phyloP scores from a whole-genome alignment of 23 tunicate species.

The Diplosoma virens region DNA sequence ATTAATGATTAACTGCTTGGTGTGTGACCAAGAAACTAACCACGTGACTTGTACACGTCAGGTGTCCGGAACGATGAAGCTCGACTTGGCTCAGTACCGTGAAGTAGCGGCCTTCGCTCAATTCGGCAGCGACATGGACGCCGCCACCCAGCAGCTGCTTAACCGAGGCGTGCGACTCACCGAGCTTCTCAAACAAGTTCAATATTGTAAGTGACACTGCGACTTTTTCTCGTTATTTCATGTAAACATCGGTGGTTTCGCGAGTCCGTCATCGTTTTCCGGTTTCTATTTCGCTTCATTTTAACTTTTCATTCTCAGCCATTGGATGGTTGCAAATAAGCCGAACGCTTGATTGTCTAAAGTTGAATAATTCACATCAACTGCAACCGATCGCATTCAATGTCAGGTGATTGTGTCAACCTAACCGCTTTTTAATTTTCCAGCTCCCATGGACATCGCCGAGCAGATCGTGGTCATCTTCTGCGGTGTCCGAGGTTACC shows the following conservation, averaged over 20 bases:
- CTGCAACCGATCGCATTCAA: too few species aligned
- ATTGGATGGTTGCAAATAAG: not conserved
- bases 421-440: too few species aligned
- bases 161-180: slow-evolving; percentile 94
- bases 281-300: not conserved
- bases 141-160: slow-evolving; percentile 97
- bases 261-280: not conserved
- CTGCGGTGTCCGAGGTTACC: slow-evolving; percentile 95
- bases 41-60: not conserved
- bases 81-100: slow-evolving; percentile 99
- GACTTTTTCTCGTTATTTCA: not conserved
- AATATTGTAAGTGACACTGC: slow-evolving; percentile 60
- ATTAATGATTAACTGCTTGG: too few species aligned
- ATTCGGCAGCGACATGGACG: slow-evolving; percentile 99
- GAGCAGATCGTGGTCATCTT: slow-evolving; percentile 88
- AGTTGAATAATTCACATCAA: not conserved
- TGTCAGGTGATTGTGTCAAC: too few species aligned
- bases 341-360: not conserved
- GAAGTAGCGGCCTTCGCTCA: slow-evolving; percentile 99
- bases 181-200: slow-evolving; percentile 96
- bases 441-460: slow-evolving; percentile 98
- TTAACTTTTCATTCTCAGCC: not conserved
- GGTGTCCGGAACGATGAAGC: slow-evolving; percentile 99
- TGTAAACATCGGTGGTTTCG: not conserved
- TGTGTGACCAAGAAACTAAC: too few species aligned